Base-by-base conservation (phyloP, 2,888 invertebrate species). In the Idaea biselata region DNA sequence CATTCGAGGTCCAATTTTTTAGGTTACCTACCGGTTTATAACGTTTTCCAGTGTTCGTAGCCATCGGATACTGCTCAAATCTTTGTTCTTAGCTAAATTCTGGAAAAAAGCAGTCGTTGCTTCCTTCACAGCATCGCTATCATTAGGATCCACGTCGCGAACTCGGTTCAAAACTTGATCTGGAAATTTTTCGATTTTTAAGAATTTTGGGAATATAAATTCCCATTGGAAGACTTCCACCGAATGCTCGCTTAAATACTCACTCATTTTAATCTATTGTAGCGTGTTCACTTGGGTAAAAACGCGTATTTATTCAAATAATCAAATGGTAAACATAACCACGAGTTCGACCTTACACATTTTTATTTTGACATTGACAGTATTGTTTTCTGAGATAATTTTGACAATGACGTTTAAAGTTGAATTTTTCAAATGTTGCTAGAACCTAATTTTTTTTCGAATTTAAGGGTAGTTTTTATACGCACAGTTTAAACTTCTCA, bases 1-100 rank as follows among this genome's bases (percentile, higher is more conserved):
- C 25, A 3, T 5, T 25, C 25, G 25, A 25, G 25, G 16, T 55
- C 17, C 8, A 18, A 59, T 16, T 58, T n/a, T 57, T 60, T 73
- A 84, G 84, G 83, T 87, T 85, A 84, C 73, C 70, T 86, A 91
- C 91, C 91, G 87, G 88, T 79, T 84, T 62, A 91, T 76, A 61
- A 88, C 73, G 65, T 73, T 74, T 74, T 84, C 83, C 63, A 90
- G 72, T 11, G 78, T 74, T 32, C 78, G 80, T 55, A 92, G 70
- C 86, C 88, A 90, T 73, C 69, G 73, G 61, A 74, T 79, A 58
- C 78, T 73, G 63, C 83, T 82, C 5, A 67, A 61, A 33, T 80
- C 78, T 18, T 77, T 78, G 60, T 84, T 75, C 68, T 87, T 89
- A 0, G 71, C 55, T 63, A 90, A 69, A 66, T 81, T 86, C 63